These are phyloP conservation scores for Scaptomyza tumidula DNA, from an alignment of 2,888 invertebrate genomes.

Conservation along the genomic window DNA sequence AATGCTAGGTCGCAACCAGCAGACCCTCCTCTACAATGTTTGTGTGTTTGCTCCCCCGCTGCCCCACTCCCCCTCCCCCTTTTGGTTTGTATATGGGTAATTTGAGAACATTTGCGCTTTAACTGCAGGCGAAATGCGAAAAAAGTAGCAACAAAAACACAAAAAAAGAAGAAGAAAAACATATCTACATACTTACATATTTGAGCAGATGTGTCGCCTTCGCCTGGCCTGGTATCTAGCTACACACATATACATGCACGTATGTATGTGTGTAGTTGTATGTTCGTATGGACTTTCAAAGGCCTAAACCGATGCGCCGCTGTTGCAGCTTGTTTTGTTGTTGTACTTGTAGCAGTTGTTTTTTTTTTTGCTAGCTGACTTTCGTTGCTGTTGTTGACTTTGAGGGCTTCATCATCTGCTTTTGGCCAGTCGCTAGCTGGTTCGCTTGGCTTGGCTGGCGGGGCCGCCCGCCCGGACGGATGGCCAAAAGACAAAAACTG, in stretches of 20 bases:
- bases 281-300: conserved; percentile 75
- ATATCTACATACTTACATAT: conserved; percentile 33
- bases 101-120: conserved; percentile 80
- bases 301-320: conserved; percentile 81
- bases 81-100: conserved; percentile 72
- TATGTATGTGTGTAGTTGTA: conserved; percentile 1
- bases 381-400: conserved; percentile 74
- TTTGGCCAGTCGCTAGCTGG: conserved; percentile 70
- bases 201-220: conserved; percentile 73
- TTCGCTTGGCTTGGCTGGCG: conserved; percentile 49
- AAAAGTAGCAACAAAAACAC: conserved; percentile 46
- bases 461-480: neutral
- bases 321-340: conserved; percentile 57
- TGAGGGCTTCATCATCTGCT: conserved; percentile 83
- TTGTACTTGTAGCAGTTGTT: conserved; percentile 8
- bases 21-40: conserved; percentile 49
- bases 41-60: conserved; percentile 1
- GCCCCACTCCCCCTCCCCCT: neutral
- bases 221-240: conserved; percentile 37
- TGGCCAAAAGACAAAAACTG: conserved; percentile 66
- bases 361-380: conserved; percentile 36
- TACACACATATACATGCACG: conserved; percentile 11
- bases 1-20: conserved; percentile 47
- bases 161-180: conserved; percentile 2
- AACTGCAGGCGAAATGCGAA: conserved; percentile 66